Conservation (phyloP, 2,888 invertebrate genomes). For the Macrosoma leucophasiata region DNA sequence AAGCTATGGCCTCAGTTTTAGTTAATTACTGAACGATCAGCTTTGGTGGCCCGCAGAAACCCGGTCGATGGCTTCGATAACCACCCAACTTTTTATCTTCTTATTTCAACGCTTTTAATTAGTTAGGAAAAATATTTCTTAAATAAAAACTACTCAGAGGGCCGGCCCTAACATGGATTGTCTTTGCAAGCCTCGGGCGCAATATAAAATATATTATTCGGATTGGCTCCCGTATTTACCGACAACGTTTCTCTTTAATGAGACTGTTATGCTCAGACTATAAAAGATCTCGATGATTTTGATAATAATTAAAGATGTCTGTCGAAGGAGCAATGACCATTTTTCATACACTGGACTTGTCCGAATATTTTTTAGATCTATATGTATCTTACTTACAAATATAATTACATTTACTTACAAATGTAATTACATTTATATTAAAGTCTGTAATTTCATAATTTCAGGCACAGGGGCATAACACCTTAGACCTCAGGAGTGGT, state of each 20-base stretch:
- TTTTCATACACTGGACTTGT: no score
- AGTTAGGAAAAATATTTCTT: constrained; percentile 75
- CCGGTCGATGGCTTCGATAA: constrained; percentile 73
- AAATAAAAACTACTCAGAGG: constrained; percentile 64
- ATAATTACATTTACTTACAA: no score
- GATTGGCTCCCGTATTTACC: constrained; percentile 60
- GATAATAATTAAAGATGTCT: no score
- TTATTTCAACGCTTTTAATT: constrained; percentile 75
- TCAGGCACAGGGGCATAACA: no score
- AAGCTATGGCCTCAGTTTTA: constrained; percentile 37
- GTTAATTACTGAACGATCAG: constrained; percentile 63
- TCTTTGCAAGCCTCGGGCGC: constrained; percentile 59
- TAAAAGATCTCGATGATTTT: constrained; percentile 40
- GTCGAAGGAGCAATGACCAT: no score
- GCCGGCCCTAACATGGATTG: constrained; percentile 54
- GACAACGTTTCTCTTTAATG: constrained; percentile 35
- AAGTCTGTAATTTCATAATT: no score
- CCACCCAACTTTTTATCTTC: constrained; percentile 68
- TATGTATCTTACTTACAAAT: no score
- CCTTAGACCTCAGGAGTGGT: no score
- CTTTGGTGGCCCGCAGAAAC: constrained; percentile 66
- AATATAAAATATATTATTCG: constrained; percentile 51
- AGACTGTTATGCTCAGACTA: background rate
- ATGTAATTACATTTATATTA: no score
- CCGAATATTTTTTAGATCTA: no score